These are phyloP conservation scores for Crioceris asparagi DNA, from an alignment of 2,888 invertebrate genomes.

Conservation along the genomic window DNA sequence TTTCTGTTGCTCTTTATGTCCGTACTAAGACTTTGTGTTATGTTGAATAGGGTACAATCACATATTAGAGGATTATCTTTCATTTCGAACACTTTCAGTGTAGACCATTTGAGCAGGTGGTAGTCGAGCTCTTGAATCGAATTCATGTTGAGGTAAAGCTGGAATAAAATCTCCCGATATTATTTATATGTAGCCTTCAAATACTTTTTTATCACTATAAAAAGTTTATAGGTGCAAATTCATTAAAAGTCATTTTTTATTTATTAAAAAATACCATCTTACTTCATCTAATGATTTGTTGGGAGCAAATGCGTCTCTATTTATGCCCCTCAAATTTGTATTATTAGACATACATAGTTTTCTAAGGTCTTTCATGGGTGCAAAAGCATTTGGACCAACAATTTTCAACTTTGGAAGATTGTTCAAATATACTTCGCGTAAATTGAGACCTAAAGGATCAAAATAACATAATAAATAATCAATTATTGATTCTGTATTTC, in stretches of 20 bases:
- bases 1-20: constrained; percentile 24
- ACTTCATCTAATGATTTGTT: constrained; percentile 46
- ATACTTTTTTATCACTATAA: too few species aligned
- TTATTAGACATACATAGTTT: constrained; percentile 30
- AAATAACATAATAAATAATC: background rate
- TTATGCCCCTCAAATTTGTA: constrained; percentile 36
- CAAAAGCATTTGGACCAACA: constrained; percentile 36
- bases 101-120: constrained; percentile 45
- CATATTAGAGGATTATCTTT: constrained; percentile 56
- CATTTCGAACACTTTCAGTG: constrained; percentile 46
- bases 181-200: too few species aligned
- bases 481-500: background rate
- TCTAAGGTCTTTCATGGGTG: constrained; percentile 25
- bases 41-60: constrained; percentile 43
- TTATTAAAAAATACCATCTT: too few species aligned
- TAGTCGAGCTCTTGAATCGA: constrained; percentile 44
- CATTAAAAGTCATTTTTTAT: too few species aligned
- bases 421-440: constrained; percentile 47
- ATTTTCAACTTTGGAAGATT: constrained; percentile 45
- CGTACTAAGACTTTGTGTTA: constrained; percentile 23
- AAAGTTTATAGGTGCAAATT: too few species aligned
- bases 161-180: too few species aligned
- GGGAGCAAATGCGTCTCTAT: constrained; percentile 47
- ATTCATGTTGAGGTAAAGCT: constrained; percentile 56
- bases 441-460: constrained; percentile 10